Evolutionary conservation across 2,113 vertebrate genomes (phyloP), one percentile per base, ranked within the genome.

Genomic region (Cavia porcellus): DNA sequence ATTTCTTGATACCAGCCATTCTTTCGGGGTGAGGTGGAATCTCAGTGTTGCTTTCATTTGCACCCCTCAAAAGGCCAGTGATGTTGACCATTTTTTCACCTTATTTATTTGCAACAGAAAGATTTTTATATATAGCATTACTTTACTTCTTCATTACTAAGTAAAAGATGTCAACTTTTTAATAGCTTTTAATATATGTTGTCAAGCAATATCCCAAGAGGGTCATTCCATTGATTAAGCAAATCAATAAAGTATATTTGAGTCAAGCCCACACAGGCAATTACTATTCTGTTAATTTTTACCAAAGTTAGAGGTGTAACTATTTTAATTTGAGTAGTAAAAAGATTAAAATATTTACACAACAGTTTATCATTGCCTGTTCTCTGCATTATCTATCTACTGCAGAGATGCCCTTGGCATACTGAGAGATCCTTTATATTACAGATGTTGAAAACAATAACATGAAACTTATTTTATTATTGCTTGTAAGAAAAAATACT

Each of bases 191-290:
- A 91, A 55, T 45, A 12, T 64, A 81, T 79, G 70, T 74, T 94
- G 88, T 85, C 89, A 95, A 95, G 84, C 22, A 81, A 30, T 82
- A 62, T 89, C 64, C 77, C 55, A 72, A 82, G 38, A 90, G 93
- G 62, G 52, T 97, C 89, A 93, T 88, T 95, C 89, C 82, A 95
- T 74, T 94, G 95, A 98, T 89, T 89, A 61, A 95, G 89, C 77
- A 94, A 97, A 96, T 96, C 96, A 79, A 96, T 96, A 91, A 97
- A 92, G 61, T 62, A 59, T 74, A 96, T 70, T 70, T 92, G 45
- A 90, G 72, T 95, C 77, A 94, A 94, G 96, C 95, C 89, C 90
- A 95, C 91, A 93, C 2, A 66, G 86, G 64, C 50, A 94, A 91
- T 94, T 95, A 97, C 80, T 62, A 83, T 74, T 85, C 72, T 96